These are phyloP conservation scores for Melanostigma gelatinosum DNA, from an alignment of 2,113 vertebrate genomes.

Conservation along the genomic window DNA sequence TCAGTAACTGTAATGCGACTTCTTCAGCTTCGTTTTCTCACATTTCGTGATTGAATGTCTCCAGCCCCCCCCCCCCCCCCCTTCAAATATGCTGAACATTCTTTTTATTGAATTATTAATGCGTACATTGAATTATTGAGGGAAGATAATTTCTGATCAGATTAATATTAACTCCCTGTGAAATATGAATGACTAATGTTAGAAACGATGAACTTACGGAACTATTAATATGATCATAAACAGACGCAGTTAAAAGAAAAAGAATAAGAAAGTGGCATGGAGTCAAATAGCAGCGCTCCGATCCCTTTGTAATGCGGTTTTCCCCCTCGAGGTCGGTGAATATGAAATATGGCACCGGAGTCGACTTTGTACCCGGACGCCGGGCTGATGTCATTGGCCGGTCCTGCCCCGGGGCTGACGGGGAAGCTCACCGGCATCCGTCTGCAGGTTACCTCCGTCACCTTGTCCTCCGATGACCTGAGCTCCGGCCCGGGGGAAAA, in stretches of 20 bases:
- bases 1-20: slow-evolving; percentile 13
- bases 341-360: slow-evolving; percentile 61
- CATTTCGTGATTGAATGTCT: slow-evolving; percentile 50
- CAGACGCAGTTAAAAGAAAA: slow-evolving; percentile 49
- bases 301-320: slow-evolving; percentile 41
- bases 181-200: slow-evolving; percentile 80
- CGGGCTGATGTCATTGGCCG: slow-evolving; percentile 56
- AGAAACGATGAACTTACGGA: slow-evolving; percentile 69
- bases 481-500: slow-evolving; percentile 43
- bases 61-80: background rate
- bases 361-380: slow-evolving; percentile 44
- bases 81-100: slow-evolving; percentile 67
- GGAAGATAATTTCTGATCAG: slow-evolving; percentile 83
- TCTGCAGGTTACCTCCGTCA: slow-evolving; percentile 59
- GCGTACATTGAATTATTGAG: slow-evolving; percentile 79
- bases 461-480: slow-evolving; percentile 62
- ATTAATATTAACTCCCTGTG: slow-evolving; percentile 83
- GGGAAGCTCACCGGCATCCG: slow-evolving; percentile 32
- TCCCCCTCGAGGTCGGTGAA: slow-evolving; percentile 53
- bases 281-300: slow-evolving; percentile 37
- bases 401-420: slow-evolving; percentile 53
- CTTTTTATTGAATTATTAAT: slow-evolving; percentile 83
- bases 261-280: slow-evolving; percentile 12
- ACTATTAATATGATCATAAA: slow-evolving; percentile 79
- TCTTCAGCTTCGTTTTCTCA: slow-evolving; percentile 44